Percentiles rank a stretch among this genome's conserved stretches.
These are phyloP conservation scores for Himalopsyche phryganea DNA, from an alignment of 1,140 invertebrate species.

Conservation along the genomic window DNA sequence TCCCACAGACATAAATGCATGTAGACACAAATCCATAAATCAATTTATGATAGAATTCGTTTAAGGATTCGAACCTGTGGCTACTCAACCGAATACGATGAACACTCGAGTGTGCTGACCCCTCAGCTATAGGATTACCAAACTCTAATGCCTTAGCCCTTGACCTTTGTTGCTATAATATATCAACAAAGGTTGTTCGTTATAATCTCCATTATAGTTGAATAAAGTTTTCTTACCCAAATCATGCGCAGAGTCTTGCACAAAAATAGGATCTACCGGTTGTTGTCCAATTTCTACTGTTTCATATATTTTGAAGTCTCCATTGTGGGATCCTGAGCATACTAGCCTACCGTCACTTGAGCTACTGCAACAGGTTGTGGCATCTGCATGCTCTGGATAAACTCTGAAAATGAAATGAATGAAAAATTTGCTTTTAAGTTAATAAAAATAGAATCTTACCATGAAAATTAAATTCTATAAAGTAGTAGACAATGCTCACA, in stretches of 20 bases:
- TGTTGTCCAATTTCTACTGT: conserved; percentile 13
- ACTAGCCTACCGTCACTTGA: conserved; percentile 60
- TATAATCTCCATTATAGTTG: no score
- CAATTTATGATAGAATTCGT: no score
- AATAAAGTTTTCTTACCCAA: conserved; percentile 58
- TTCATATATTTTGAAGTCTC: conserved; percentile 62
- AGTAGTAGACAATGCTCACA: no score
- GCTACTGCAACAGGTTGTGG: conserved; percentile 50
- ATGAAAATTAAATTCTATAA: no score
- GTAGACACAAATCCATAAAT: no score
- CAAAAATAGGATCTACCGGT: conserved; percentile 28
- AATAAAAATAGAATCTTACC: no score
- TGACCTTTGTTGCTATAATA: no score
- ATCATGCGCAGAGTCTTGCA: conserved; percentile 63
- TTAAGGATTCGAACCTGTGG: no score
- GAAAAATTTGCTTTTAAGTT: no score
- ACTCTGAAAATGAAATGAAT: conserved; percentile 41
- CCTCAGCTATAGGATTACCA: background rate
- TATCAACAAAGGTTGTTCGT: no score
- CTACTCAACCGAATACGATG: no score
- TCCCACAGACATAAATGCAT: background rate
- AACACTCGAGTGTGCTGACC: background rate
- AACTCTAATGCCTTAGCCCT: no score
- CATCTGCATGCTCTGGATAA: conserved; percentile 55
- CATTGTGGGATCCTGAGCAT: conserved; percentile 62